Conservation (phyloP, 2,113 vertebrate genomes). For the Benitochromis conjunctus region DNA sequence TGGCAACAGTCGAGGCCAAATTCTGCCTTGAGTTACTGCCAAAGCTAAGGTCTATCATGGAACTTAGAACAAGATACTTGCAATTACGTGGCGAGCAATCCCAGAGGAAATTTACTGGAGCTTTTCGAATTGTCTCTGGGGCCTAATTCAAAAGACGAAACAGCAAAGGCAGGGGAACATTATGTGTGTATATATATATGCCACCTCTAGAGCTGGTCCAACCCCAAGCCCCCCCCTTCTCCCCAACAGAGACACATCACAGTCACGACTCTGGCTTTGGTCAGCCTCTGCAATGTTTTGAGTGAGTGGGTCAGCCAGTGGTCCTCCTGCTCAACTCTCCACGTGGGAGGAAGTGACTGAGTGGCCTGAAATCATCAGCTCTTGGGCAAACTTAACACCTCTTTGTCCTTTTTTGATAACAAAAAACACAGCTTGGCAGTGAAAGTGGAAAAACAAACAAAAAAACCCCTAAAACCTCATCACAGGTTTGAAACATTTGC, state of each 20-base stretch:
- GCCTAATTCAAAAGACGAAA: background rate
- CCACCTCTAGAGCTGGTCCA: background rate
- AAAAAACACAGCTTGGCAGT: background rate
- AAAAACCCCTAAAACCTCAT: background rate
- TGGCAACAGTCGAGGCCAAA: conserved; percentile 5
- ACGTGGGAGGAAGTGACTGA: conserved; percentile 36
- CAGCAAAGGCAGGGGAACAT: background rate
- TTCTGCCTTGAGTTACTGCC: background rate
- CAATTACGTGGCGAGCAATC: background rate
- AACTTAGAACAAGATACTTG: background rate
- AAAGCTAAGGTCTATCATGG: background rate
- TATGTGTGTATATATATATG: background rate
- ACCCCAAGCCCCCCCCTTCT: background rate
- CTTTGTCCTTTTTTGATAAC: background rate
- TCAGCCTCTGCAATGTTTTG: conserved; percentile 48
- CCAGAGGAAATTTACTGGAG: background rate
- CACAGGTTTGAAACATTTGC: background rate
- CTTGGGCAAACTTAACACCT: conserved; percentile 27
- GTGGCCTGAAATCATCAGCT: conserved; percentile 37
- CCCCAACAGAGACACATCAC: background rate
- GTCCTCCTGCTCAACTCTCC: conserved; percentile 11
- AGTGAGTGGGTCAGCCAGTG: conserved; percentile 34
- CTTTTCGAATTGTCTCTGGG: background rate
- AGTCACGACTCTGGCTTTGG: conserved; percentile 44
- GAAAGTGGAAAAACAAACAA: background rate